These are phyloP conservation scores for Chaetops frenatus DNA, from an alignment of 2,113 vertebrate species.

Conservation along the genomic window DNA sequence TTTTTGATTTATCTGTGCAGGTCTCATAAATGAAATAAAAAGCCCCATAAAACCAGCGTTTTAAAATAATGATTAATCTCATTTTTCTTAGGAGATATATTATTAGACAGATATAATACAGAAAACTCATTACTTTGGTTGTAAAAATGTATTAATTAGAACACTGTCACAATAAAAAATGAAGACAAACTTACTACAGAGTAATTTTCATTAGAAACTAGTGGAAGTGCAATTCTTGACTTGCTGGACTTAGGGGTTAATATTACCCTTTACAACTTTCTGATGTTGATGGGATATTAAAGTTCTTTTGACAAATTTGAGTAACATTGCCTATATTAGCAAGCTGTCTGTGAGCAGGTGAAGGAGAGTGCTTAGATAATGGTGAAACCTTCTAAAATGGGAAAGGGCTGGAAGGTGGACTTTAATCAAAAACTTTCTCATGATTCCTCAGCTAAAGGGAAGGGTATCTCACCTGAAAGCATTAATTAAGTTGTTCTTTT, in stretches of 20 bases:
- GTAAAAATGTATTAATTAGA: constrained; percentile 24
- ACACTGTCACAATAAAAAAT: not conserved
- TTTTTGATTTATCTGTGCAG: not conserved
- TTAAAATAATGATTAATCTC: not conserved
- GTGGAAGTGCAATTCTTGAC: not conserved
- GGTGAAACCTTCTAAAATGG: not conserved
- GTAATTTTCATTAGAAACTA: not conserved
- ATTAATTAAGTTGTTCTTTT: not conserved
- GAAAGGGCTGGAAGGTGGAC: not conserved
- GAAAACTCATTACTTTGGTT: not conserved
- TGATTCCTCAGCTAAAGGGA: not conserved
- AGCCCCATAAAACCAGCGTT: not conserved
- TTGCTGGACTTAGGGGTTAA: not conserved
- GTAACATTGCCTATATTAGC: not conserved
- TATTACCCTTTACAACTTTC: not conserved
- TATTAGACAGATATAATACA: not conserved
- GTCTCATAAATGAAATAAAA: constrained; percentile 13
- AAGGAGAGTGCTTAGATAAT: not conserved
- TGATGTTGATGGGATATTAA: not conserved
- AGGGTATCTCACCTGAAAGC: not conserved
- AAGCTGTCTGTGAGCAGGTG: not conserved
- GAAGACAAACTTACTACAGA: not conserved
- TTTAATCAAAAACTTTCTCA: not conserved
- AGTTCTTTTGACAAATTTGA: not conserved
- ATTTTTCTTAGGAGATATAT: not conserved